A percentile compares a stretch with the other conserved stretches of the same genome.
Evolutionary conservation across 1,140 invertebrate species (phyloP).

Genomic region (Drosophila biarmipes): DNA sequence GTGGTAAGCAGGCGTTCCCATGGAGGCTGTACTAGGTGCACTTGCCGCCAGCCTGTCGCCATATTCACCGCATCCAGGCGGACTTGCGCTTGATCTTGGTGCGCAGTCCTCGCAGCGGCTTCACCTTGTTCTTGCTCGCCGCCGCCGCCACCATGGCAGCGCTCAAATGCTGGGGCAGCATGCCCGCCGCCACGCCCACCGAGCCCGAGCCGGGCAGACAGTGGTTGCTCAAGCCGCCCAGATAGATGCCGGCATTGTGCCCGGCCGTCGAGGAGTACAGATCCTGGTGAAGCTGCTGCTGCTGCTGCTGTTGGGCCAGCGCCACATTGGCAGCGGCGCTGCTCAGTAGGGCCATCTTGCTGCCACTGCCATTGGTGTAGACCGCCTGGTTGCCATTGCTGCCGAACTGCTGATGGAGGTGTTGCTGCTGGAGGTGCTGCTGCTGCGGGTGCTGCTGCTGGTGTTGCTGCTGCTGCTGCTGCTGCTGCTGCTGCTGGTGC

Average conservation of each 20-base stretch:
- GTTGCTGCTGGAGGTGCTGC: slow-evolving; percentile 28
- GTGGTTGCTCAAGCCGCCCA: slow-evolving; percentile 26
- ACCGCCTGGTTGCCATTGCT: slow-evolving; percentile 25
- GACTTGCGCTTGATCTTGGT: slow-evolving; percentile 83
- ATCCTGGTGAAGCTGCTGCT: slow-evolving; percentile 45
- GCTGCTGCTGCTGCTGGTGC: slow-evolving; percentile 21
- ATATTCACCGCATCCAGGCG: slow-evolving; percentile 81
- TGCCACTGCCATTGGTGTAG: slow-evolving; percentile 67
- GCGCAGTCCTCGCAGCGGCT: slow-evolving; percentile 68
- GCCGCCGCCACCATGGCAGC: slow-evolving; percentile 59
- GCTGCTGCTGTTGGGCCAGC: slow-evolving; percentile 49
- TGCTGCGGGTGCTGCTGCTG: slow-evolving; percentile 26
- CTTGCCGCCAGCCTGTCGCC: slow-evolving; percentile 54
- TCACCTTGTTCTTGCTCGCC: slow-evolving; percentile 50
- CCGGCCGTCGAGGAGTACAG: slow-evolving; percentile 14
- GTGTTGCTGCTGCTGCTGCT: slow-evolving; percentile 24
- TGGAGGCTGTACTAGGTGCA: background rate
- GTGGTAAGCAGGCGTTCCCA: background rate
- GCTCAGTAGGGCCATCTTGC: slow-evolving; percentile 76
- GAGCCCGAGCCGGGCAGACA: slow-evolving; percentile 10
- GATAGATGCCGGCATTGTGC: slow-evolving; percentile 23
- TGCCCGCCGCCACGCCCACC: background rate
- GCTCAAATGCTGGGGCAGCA: slow-evolving; percentile 43
- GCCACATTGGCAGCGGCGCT: slow-evolving; percentile 71
- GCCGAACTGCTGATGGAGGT: slow-evolving; percentile 29